Evolutionary conservation across 1,140 invertebrate genomes (phyloP), one percentile per base, ranked within the genome.

Genomic region (Atta cephalotes): DNA sequence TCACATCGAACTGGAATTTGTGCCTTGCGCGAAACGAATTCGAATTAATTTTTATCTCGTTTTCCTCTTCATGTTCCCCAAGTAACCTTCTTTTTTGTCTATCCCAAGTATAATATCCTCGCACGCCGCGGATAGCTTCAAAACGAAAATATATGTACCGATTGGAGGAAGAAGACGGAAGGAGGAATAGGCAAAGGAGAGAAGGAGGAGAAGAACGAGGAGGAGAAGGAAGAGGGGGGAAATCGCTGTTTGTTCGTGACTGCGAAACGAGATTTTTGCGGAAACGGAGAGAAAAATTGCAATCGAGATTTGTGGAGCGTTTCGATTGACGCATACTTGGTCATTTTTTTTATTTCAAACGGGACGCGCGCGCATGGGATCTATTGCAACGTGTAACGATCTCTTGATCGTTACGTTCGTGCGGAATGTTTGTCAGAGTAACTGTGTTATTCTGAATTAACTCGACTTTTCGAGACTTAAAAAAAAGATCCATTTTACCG

Each of bases 1-100:
- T 88, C 77, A 86, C 82, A 82, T 90, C 77, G 77, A 86, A 71
- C 65, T 65, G 74, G 82, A 90, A 90, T 88, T 90, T 90, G 89
- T 90, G 77, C 72, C 70, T 77, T 70, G 63, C 56, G 58, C 89
- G 79, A 90, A 90, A 90, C 89, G 88, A 62, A 77, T 81, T 82
- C 45, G 74, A 79, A 90, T 80, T 80, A 90, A 90, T 87, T 87
- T 88, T 89, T 84, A 77, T 39, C n/a, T 28, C 35, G 18, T 49
- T 31, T 10, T 9, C 1, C 45, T 7, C 45, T n/a, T 3, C 35
- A 21, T 39, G 39, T 7, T 12, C 35, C 14, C 28, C 14, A 35
- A 0, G 12, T 25, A n/a, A 4, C 16, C 28, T 1, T 14, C 28
- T 16, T 62, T 25, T 74, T 53, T 65, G 16, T 21, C 53, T 66